A percentile compares a stretch with the other conserved stretches of the same genome.
These are phyloP conservation scores for Schizaphis graminum DNA, from an alignment of 2,888 invertebrate genomes.

Conservation along the genomic window DNA sequence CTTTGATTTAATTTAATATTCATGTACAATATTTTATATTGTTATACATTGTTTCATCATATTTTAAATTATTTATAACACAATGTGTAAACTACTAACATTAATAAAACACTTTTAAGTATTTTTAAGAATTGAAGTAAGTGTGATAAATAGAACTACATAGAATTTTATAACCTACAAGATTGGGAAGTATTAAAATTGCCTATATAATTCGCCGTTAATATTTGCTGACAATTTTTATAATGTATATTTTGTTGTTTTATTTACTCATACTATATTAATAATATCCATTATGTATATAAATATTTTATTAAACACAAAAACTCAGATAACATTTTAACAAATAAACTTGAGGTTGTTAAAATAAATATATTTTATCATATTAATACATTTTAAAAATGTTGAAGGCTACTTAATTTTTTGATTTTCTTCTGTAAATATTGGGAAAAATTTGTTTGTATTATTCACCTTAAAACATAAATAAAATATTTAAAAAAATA, in stretches of 20 bases:
- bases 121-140: not conserved
- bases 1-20: not conserved
- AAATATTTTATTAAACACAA: not conserved
- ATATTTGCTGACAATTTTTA: not conserved
- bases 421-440: not conserved
- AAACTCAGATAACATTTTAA: not conserved
- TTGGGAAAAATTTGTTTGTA: not conserved
- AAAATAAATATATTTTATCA: not conserved
- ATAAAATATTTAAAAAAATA: not conserved
- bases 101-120: not conserved
- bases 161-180: not conserved
- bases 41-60: not conserved
- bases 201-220: constrained; percentile 29
- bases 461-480: not conserved
- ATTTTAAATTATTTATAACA: not conserved
- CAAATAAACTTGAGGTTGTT: not conserved
- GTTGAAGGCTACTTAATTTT: not conserved
- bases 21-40: not conserved
- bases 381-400: not conserved
- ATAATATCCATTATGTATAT: not conserved
- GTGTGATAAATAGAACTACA: not conserved
- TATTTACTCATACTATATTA: not conserved
- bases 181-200: not conserved
- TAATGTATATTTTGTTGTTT: not conserved
- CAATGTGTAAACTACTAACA: not conserved